A percentile compares a stretch with the other conserved stretches of the same genome.
Evolutionary conservation across 2,888 invertebrate genomes (phyloP).

Genomic region (Bimastos eiseni): DNA sequence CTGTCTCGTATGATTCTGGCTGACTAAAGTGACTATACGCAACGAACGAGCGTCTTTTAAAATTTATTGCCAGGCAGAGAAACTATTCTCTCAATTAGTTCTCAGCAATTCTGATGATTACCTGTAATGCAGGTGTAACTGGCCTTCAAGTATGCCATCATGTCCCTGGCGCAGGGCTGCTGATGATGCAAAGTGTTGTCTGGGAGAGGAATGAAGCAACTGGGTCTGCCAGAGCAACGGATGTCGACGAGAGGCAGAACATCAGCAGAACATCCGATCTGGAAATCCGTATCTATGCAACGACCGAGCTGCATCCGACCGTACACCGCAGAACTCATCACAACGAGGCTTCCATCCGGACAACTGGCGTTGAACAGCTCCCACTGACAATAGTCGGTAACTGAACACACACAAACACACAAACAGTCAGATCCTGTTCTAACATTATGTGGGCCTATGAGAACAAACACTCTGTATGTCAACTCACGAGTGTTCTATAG

Average conservation of each 20-base stretch:
- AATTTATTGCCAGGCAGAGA: not conserved
- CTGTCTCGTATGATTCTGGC: no score
- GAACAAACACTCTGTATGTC: no score
- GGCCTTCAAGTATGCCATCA: constrained; percentile 33
- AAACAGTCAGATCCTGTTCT: not conserved
- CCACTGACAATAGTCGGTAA: constrained; percentile 37
- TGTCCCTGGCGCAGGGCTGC: constrained; percentile 36
- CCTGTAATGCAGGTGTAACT: constrained; percentile 32
- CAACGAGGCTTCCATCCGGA: constrained; percentile 23
- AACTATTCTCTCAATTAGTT: not conserved
- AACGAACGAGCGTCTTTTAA: not conserved
- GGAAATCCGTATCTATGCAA: constrained; percentile 41
- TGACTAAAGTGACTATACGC: not conserved
- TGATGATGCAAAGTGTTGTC: constrained; percentile 35
- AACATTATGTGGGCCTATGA: not conserved
- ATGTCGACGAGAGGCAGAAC: constrained; percentile 41
- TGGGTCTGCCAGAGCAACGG: constrained; percentile 42
- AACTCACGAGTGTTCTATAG: not conserved
- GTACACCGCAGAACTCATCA: constrained; percentile 38
- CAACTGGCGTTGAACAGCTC: constrained; percentile 38
- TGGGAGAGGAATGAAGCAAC: constrained; percentile 39
- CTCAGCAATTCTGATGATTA: not conserved
- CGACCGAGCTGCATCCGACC: constrained; percentile 43
- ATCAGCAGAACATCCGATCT: constrained; percentile 42
- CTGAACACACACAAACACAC: not conserved